Base-by-base conservation (phyloP, 2,113 vertebrate species). In the Pionites leucogaster region DNA sequence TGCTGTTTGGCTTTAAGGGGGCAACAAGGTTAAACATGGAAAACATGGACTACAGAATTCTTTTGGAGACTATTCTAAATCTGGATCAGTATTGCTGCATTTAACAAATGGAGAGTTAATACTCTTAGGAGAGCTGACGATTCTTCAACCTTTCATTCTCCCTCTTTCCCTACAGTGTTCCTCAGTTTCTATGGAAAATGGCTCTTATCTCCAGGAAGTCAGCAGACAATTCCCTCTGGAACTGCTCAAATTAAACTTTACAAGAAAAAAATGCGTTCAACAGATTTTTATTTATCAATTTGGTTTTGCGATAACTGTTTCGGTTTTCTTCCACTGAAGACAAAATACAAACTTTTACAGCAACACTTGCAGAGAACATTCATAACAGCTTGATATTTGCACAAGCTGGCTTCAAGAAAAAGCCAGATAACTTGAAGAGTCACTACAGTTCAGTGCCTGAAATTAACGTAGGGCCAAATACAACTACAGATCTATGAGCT, bases 251-350 rank as follows among this genome's bases (percentile, higher is more conserved):
- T 47, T n/a, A 79, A 95, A 76, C 52, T 20, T 91, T 81, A 93
- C 86, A 95, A 44, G 74, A 63, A 77, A 72, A 72, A 80, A 91
- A 91, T 94, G 94, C 93, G 96, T 97, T 97, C 94, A 97, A 97
- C 96, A 96, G 94, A 96, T 97, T 98, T 97, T 98, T 98, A 98
- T 98, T 98, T 97, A 93, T 98, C 95, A 96, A 94, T 98, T 96
- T 97, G 96, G 93, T 97, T 97, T 94, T 94, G 94, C 4, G 9
- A 97, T 96, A 97, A 96, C 94, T 75, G 63, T 94, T 98, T 98
- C 96, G 52, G 93, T 93, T 95, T 95, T 93, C 97, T 96, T 96
- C 60, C 93, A 96, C 89, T 88, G 92, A 98, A 97, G 86, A 95
- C 82, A 92, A 97, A 98, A 97, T 86, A 98, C 92, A 97, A 98